Percentiles rank a stretch among this genome's conserved stretches.
Conservation (phyloP, 2,797 vertebrate genomes). For the Takifugu ocellatus region DNA sequence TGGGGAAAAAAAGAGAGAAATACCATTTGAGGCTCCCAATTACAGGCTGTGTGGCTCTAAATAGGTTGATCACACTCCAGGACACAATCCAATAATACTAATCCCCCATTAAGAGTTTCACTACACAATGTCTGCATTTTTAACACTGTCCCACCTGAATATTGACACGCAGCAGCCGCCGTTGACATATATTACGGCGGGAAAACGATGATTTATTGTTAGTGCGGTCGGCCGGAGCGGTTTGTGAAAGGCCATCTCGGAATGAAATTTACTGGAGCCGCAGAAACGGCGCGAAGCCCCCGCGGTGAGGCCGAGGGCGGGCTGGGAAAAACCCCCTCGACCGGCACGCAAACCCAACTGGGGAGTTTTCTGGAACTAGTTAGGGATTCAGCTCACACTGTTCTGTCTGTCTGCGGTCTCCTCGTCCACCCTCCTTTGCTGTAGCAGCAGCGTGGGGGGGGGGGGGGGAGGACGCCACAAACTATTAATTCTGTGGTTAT, state of each 20-base stretch:
- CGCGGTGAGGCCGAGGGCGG: conserved; percentile 20
- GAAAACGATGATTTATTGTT: conserved; percentile 4
- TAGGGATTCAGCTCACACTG: conserved; percentile 28
- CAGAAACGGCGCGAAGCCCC: background rate
- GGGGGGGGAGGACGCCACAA: too few species aligned
- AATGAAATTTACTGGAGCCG: conserved; percentile 2
- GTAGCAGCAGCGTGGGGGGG: conserved; percentile 39
- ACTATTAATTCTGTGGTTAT: too few species aligned
- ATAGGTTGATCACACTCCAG: too few species aligned
- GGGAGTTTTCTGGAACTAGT: conserved; percentile 38
- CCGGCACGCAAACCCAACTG: conserved; percentile 20
- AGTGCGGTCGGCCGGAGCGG: background rate
- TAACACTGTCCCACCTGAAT: too few species aligned
- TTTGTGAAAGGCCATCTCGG: conserved; percentile 19
- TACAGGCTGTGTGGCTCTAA: conserved; percentile 6
- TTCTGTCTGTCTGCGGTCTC: conserved; percentile 22
- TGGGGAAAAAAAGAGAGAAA: conserved; percentile 7
- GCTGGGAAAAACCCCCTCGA: conserved; percentile 33
- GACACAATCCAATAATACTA: too few species aligned
- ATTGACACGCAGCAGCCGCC: too few species aligned
- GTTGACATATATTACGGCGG: background rate
- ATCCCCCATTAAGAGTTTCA: too few species aligned
- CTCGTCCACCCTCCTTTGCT: background rate
- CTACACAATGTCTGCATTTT: too few species aligned
- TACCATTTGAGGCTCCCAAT: conserved; percentile 22